Base-by-base conservation (phyloP, 2,797 vertebrate genomes). In the Dromococcyx pavoninus region DNA sequence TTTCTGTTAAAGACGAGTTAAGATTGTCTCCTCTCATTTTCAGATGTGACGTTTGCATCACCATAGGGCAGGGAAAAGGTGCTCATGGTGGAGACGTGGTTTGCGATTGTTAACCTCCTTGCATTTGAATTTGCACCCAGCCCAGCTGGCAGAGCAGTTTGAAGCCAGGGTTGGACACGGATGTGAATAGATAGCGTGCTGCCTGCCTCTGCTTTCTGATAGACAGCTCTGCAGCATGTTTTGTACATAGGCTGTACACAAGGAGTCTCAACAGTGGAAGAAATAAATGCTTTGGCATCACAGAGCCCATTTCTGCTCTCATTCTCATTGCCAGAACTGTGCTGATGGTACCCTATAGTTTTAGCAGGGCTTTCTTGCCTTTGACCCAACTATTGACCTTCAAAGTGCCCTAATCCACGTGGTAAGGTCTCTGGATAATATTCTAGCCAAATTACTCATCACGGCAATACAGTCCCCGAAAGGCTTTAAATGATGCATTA, bases 401-500 rank as follows among this genome's bases (percentile, higher is more conserved):
- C 90, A 66, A 15, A 89, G 67, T 57, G 33, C 62, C 83, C 77
- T 91, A 79, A 94, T 93, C 41, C 35, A 9, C 51, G 27, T 48
- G 41, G 80, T 54, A 24, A 0, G 2, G 72, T 95, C 67, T 93
- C 86, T 90, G 77, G 94, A 70, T 86, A 65, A 61, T 95, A 88
- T 82, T 91, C 57, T 67, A 67, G 71, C 61, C 48, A 91, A 93
- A 92, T 93, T 93, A 91, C 71, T 91, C 57, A 89, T 94, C 83
- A 23, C 1, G 0, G 62, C 1, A 0, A 4, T 84, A n/a, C 51
- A 50, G 83, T 88, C 79, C 92, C 91, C 66, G 32, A 91, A 95
- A 96, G 88, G 82, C 91, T 94, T 91, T 92, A 92, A 96, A 82
- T 93, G 89, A 91, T 96, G 94, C 92, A 95, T 96, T 97, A 96